phyloP scores from a whole-genome alignment of 2,797 vertebrate genomes.

The Natrix natrix region DNA sequence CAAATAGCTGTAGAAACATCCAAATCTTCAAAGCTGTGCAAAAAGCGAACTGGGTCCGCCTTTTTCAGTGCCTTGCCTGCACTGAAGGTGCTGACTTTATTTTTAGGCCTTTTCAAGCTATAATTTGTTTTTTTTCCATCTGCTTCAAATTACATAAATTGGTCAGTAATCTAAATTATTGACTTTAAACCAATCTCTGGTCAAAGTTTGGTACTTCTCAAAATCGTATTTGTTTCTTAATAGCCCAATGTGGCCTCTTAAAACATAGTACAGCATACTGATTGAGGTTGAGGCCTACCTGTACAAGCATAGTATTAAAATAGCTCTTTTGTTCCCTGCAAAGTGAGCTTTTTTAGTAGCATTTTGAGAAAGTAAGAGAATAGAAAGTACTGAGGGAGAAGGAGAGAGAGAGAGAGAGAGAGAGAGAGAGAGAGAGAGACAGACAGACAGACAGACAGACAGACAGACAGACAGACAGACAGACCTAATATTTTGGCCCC shows the following conservation, averaged over 20 bases:
- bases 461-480: too few relatives aligned
- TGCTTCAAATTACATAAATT: background rate
- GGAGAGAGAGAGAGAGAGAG: rapidly evolving
- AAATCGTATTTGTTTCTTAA: background rate
- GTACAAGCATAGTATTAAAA: background rate
- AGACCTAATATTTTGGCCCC: background rate
- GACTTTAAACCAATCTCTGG: background rate
- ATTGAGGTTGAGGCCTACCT: background rate
- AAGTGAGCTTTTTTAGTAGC: background rate
- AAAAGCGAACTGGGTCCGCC: background rate
- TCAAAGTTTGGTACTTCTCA: background rate
- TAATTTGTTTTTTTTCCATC: background rate
- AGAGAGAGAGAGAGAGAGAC: too few relatives aligned
- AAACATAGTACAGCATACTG: background rate
- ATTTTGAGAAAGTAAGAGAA: background rate
- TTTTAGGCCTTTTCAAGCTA: background rate
- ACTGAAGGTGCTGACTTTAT: background rate
- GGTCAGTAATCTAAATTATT: background rate
- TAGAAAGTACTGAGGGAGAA: background rate
- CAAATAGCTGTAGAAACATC: background rate
- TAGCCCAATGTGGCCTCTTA: background rate
- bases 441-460: too few relatives aligned
- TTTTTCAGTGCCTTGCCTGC: background rate
- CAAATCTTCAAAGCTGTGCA: background rate
- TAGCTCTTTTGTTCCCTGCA: background rate